A percentile compares a stretch with the other conserved stretches of the same genome.
phyloP scores from a whole-genome alignment of 2,113 vertebrate genomes.

The Galbula dea region DNA sequence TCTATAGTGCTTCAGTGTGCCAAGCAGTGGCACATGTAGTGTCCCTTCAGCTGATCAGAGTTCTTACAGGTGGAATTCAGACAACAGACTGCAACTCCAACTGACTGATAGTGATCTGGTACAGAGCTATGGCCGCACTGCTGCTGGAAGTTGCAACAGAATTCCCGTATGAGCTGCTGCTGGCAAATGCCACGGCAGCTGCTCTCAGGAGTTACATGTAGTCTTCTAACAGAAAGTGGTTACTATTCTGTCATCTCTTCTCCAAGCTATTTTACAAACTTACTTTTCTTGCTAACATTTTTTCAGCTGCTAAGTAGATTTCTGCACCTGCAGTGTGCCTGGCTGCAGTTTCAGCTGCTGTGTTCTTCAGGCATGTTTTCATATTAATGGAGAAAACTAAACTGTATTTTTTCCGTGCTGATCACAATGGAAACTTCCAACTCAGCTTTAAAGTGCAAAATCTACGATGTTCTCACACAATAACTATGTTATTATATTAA shows the following conservation, averaged over 20 bases:
- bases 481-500: background rate
- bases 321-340: background rate
- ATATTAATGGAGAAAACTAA: background rate
- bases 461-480: background rate
- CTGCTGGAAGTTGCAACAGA: background rate
- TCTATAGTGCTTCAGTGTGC: background rate
- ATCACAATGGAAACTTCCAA: background rate
- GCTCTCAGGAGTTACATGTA: background rate
- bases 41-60: background rate
- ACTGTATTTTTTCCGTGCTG: background rate
- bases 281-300: background rate
- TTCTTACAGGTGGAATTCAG: background rate
- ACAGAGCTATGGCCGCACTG: accelerated
- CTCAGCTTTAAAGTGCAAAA: background rate
- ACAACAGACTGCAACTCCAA: background rate
- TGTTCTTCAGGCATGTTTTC: background rate
- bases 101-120: background rate
- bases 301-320: background rate
- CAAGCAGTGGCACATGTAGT: background rate
- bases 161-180: background rate
- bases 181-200: background rate
- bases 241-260: background rate
- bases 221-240: background rate
- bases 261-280: background rate
- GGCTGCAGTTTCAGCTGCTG: background rate